Percentiles rank a stretch among this genome's conserved stretches.
phyloP scores from a whole-genome alignment of 2,888 invertebrate genomes.

The Polyommatus iphigenia region DNA sequence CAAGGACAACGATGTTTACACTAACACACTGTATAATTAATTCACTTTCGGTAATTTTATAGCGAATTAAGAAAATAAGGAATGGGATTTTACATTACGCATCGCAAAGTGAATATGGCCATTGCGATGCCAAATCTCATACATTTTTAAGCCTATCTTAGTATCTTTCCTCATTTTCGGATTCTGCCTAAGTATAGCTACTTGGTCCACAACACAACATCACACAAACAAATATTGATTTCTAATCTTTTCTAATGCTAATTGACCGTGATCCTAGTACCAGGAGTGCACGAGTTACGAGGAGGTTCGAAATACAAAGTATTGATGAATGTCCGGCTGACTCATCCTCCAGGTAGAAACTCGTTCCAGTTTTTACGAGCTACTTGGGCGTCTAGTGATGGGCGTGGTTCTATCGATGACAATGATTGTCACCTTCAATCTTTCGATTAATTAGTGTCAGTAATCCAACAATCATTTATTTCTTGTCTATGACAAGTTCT shows the following conservation, averaged over 20 bases:
- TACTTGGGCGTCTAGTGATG: constrained; percentile 15
- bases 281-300: neutral
- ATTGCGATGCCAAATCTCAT: too few relatives aligned
- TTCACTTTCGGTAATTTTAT: too few relatives aligned
- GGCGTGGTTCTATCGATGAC: constrained; percentile 4
- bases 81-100: too few relatives aligned
- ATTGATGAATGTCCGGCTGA: constrained; percentile 48
- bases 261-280: constrained; percentile 17
- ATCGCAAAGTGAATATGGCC: too few relatives aligned
- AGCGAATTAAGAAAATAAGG: too few relatives aligned
- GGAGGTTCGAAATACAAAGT: neutral
- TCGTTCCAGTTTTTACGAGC: constrained; percentile 39
- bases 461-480: neutral
- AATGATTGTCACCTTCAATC: neutral
- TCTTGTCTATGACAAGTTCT: too few relatives aligned
- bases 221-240: neutral
- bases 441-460: neutral
- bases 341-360: constrained; percentile 48
- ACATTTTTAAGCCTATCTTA: too few relatives aligned
- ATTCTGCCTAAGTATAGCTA: too few relatives aligned
- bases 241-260: neutral
- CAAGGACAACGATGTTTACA: too few relatives aligned
- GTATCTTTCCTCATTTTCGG: too few relatives aligned
- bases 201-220: neutral
- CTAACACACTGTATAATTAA: too few relatives aligned